Evolutionary conservation across 2,797 vertebrate genomes (phyloP), one percentile per base, ranked within the genome.

Genomic region (Salarias fasciatus): DNA sequence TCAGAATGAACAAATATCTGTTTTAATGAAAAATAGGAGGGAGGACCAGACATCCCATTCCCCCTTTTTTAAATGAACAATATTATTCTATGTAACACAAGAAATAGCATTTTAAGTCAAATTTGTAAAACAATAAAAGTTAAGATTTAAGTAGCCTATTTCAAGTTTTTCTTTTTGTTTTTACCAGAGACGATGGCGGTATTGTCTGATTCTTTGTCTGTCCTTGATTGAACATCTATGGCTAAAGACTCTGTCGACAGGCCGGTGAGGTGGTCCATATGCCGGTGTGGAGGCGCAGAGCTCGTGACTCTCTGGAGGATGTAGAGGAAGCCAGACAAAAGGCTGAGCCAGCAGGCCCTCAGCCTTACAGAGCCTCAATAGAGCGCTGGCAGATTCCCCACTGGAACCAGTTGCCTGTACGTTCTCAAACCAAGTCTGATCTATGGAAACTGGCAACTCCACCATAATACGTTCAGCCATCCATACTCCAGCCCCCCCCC

Each of bases 301-400:
- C 82, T 80, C 55, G 82, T 85, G 86, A 88, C 76, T 87, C 84
- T 88, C 81, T 86, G 72, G 80, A 90, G 83, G 84, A 88, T 80
- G 74, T 62, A 66, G 88, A 85, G 81, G 81, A 85, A 84, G 69
- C 73, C 54, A 78, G 84, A 94, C 92, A 94, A 93, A 92, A 90
- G 77, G 60, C 88, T 80, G 77, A 89, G 83, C 87, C 84, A 86
- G 88, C 78, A 87, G 83, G 73, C 75, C 82, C 76, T 88, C 60
- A 79, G 78, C 77, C 77, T 70, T 77, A 74, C 61, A 87, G 66
- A 80, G 69, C 84, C 84, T 90, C 90, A 92, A 90, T 89, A 86
- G 77, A 86, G 77, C 80, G 57, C 53, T 53, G 69, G 82, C 70
- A 59, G 84, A 72, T 72, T 69, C 82, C 90, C 92, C 74, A 71